A percentile compares a stretch with the other conserved stretches of the same genome.
Evolutionary conservation across 92 coral and sea anemone species (phyloP).

Genomic region (Actinostola sp.): DNA sequence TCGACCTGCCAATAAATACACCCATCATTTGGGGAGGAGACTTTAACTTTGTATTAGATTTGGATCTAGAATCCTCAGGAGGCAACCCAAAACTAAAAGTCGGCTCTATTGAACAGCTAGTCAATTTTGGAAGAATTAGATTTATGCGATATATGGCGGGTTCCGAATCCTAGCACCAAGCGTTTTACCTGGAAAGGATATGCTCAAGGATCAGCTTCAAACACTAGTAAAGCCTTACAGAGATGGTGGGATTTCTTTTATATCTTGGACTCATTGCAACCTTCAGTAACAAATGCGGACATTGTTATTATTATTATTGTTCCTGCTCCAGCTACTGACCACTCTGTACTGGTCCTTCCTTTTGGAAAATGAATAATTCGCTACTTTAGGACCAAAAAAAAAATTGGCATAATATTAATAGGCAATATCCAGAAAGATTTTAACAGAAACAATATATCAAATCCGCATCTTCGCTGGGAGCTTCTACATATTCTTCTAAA

Average conservation of each 20-base stretch:
- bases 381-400: slow-evolving; percentile 8
- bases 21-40: slow-evolving; percentile 13
- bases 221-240: neutral
- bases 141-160: slow-evolving; percentile 24
- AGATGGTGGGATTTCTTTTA: slow-evolving; percentile 21
- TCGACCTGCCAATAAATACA: slow-evolving; percentile 7
- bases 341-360: slow-evolving; percentile 19
- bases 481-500: slow-evolving; percentile 1
- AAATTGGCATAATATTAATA: too few species aligned
- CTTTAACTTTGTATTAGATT: slow-evolving; percentile 2
- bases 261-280: slow-evolving; percentile 2
- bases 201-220: neutral
- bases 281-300: neutral
- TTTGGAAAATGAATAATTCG: slow-evolving; percentile 19
- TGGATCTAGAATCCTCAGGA: neutral
- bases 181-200: slow-evolving; percentile 25
- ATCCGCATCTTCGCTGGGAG: too few species aligned
- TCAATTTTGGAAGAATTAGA: slow-evolving; percentile 17
- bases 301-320: too few species aligned
- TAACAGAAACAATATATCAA: too few species aligned
- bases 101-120: slow-evolving; percentile 10
- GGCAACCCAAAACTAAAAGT: slow-evolving; percentile 13
- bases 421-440: too few species aligned
- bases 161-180: slow-evolving; percentile 8
- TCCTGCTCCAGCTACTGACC: slow-evolving; percentile 41